Evolutionary conservation across 2,797 vertebrate genomes (phyloP), one percentile per base, ranked within the genome.

Genomic region (Hypotaenidia okinawae): DNA sequence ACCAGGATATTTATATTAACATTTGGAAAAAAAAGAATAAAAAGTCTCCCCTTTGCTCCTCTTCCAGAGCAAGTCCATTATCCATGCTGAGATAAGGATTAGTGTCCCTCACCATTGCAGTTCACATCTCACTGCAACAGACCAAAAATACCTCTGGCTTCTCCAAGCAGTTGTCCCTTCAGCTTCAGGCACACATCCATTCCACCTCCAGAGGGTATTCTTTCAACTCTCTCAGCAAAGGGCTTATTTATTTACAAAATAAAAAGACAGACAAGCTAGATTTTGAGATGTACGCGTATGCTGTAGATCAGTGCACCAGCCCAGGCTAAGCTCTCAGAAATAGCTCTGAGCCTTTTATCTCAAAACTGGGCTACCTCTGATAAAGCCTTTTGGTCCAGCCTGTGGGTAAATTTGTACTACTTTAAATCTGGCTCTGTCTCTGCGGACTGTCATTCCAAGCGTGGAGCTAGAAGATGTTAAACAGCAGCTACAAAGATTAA

Each of bases 401-500:
- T 32, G 7, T 30, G 70, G 69, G 52, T 51, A 76, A 64, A 88
- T 84, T 84, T 69, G 33, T 70, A 57, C 63, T 92, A 16, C 70
- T 89, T 92, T 63, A 87, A 94, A 70, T 49, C 14, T 87, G 67
- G 37, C 39, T 89, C 74, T 82, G 43, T 45, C 25, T 79, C 57
- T 79, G 55, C 0, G 3, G 70, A 67, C 52, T 84, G 77, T 87
- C 74, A 39, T 79, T 84, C 70, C 51, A 73, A 37, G 52, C 52
- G 49, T 54, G 78, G 63, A 89, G 63, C 69, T 59, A 79, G 85
- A 67, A 68, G 87, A 93, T 90, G 45, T 92, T 89, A 74, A 94
- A 82, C 92, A 94, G 92, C 81, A 82, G 57, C 78, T 89, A 89
- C 74, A 79, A 89, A 92, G 75, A 77, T 92, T 74, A 90, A 96